A percentile compares a stretch with the other conserved stretches of the same genome.
Conservation (phyloP, 2,797 vertebrate genomes). For the Protonibea diacanthus region DNA sequence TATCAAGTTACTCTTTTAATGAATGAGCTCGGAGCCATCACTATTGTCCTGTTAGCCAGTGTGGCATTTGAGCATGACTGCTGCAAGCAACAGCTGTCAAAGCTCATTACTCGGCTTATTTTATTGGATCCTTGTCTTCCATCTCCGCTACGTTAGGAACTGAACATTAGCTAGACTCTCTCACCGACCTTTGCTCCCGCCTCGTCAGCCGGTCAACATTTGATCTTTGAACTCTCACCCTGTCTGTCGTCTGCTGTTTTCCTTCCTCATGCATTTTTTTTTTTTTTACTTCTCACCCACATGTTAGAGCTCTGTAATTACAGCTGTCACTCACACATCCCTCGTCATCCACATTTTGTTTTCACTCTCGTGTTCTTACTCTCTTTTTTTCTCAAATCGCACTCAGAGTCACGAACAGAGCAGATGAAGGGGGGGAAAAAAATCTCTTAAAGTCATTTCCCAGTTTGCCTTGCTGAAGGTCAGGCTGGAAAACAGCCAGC, state of each 20-base stretch:
- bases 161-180: slow-evolving; percentile 59
- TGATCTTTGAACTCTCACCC: slow-evolving; percentile 74
- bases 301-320: slow-evolving; percentile 72
- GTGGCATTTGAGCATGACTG: slow-evolving; percentile 55
- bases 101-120: slow-evolving; percentile 69
- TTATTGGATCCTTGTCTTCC: slow-evolving; percentile 41
- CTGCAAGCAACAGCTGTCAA: slow-evolving; percentile 77
- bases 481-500: slow-evolving; percentile 67
- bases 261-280: slow-evolving; percentile 41
- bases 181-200: slow-evolving; percentile 59
- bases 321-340: slow-evolving; percentile 71
- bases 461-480: slow-evolving; percentile 72
- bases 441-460: slow-evolving; percentile 64
- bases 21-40: slow-evolving; percentile 49
- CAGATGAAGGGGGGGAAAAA: slow-evolving; percentile 41
- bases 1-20: slow-evolving; percentile 43
- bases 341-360: slow-evolving; percentile 56
- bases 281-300: slow-evolving; percentile 48
- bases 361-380: slow-evolving; percentile 17
- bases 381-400: slow-evolving; percentile 44
- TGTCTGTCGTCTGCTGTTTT: slow-evolving; percentile 73
- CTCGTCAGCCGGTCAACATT: slow-evolving; percentile 68
- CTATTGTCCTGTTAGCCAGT: slow-evolving; percentile 69
- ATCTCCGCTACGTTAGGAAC: slow-evolving; percentile 42
- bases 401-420: slow-evolving; percentile 63